Evolutionary conservation across 2,113 vertebrate species (phyloP), one percentile per base, ranked within the genome.

Genomic region (Aleadryas rufinucha): DNA sequence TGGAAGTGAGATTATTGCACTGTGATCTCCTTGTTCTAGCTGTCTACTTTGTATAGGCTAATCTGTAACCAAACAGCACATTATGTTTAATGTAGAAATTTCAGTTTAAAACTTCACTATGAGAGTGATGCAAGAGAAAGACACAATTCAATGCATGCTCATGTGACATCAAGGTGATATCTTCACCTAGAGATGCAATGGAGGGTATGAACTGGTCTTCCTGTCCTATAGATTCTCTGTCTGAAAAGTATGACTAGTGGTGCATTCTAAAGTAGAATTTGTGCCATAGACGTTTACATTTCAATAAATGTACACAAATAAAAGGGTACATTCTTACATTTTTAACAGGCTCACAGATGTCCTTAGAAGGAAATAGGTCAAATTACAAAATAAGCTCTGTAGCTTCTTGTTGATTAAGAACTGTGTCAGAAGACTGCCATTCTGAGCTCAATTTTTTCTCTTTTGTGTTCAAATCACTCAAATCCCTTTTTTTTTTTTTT

Each of bases 101-200:
- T 74, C 52, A 59, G 21, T 53, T 74, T 61, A 0, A 0, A 44
- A 5, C 13, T 75, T 47, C 0, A 0, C 5, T 37, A 6, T 3
- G 17, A 82, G n/a, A 59, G 12, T 13, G 9, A 18, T 26, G 11
- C 27, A 41, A 50, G 21, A 35, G 71, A 45, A 47, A 30, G 41
- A 23, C 28, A 49, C 11, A 31, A n/a, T 53, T 9, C 28, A 39
- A 6, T 41, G 31, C 17, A 59, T 24, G 6, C 14, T 57, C 8
- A 10, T 49, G 12, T 35, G 26, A 20, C 7, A 47, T 5, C 9
- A 52, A 69, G 21, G 27, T 22, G 27, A 20, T 10, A 35, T 33
- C 24, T 72, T 66, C 23, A 59, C 33, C n/a, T 56, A 33, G 31
- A 77, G 19, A 26, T 47, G 5, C 16, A 65, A 20, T 19, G 56